Evolutionary conservation across 1,140 invertebrate species (phyloP).

Genomic region (Drosophila biarmipes): DNA sequence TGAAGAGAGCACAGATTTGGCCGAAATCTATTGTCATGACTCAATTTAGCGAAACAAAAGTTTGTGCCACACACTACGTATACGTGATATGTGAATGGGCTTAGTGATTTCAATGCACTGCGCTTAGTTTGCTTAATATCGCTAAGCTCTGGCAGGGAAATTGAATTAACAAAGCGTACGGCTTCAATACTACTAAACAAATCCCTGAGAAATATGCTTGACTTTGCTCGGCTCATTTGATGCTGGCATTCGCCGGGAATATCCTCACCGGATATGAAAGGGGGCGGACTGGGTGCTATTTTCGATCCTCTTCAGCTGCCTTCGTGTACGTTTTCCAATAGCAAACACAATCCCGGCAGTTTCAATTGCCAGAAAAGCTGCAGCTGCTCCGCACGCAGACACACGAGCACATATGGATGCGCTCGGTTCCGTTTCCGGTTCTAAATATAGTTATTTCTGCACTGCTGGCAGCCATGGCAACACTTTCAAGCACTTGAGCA

Average conservation of each 20-base stretch:
- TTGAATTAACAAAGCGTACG: conserved; percentile 14
- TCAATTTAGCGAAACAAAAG: not conserved
- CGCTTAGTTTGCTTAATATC: conserved; percentile 8
- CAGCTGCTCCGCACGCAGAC: conserved; percentile 25
- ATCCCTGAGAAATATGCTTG: conserved; percentile 1
- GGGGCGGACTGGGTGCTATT: not conserved
- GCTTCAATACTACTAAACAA: conserved; percentile 1
- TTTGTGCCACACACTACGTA: not conserved
- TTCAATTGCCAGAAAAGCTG: conserved; percentile 58
- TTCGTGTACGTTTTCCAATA: conserved; percentile 30
- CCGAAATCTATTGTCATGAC: not conserved
- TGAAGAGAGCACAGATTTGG: too few relatives aligned
- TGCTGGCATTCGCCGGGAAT: conserved; percentile 27
- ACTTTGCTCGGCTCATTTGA: conserved; percentile 28
- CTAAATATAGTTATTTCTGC: conserved; percentile 70
- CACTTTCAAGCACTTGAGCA: conserved; percentile 65
- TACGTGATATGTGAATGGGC: conserved; percentile 31
- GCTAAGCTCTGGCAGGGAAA: not conserved
- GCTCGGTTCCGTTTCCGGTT: conserved; percentile 61
- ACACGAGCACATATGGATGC: conserved; percentile 33
- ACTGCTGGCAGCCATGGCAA: conserved; percentile 52
- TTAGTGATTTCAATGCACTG: conserved; percentile 17
- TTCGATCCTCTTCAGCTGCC: conserved; percentile 10
- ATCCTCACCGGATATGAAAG: not conserved
- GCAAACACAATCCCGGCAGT: conserved; percentile 49